These are phyloP conservation scores for Himalopsyche japonica DNA, from an alignment of 2,888 invertebrate genomes.

Conservation along the genomic window DNA sequence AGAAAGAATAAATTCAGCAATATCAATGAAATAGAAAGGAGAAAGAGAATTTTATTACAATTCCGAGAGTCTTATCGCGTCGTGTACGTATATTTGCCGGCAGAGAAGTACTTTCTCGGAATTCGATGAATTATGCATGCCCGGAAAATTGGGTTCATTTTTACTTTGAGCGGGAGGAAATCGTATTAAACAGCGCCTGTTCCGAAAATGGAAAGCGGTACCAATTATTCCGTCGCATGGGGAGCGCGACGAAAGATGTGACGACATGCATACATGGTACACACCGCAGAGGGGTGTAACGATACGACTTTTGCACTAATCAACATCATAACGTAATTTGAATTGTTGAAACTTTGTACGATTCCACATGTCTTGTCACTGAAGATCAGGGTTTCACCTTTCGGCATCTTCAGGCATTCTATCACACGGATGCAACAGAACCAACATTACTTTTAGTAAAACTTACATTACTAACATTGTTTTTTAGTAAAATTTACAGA, in stretches of 20 bases:
- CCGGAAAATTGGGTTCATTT: not conserved
- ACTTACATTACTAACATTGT: too few species aligned
- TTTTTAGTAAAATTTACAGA: too few species aligned
- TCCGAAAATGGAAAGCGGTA: not conserved
- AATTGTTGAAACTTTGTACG: too few species aligned
- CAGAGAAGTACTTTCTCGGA: not conserved
- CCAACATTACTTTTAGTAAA: too few species aligned
- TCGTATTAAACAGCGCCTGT: not conserved
- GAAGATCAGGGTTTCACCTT: too few species aligned
- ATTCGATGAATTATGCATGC: not conserved
- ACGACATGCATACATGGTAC: not conserved
- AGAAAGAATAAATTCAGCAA: too few species aligned
- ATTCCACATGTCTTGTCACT: too few species aligned
- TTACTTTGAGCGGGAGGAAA: not conserved
- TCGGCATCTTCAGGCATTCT: too few species aligned
- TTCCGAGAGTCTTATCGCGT: not conserved
- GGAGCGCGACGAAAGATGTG: not conserved
- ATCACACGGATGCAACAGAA: too few species aligned
- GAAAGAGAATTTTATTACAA: not conserved
- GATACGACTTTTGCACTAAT: too few species aligned
- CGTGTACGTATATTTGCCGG: not conserved
- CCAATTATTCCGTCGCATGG: not conserved
- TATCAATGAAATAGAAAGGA: not conserved
- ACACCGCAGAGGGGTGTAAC: too few species aligned
- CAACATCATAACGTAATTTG: too few species aligned